Evolutionary conservation across 2,113 vertebrate genomes (phyloP).

Genomic region (Smithornis capensis): DNA sequence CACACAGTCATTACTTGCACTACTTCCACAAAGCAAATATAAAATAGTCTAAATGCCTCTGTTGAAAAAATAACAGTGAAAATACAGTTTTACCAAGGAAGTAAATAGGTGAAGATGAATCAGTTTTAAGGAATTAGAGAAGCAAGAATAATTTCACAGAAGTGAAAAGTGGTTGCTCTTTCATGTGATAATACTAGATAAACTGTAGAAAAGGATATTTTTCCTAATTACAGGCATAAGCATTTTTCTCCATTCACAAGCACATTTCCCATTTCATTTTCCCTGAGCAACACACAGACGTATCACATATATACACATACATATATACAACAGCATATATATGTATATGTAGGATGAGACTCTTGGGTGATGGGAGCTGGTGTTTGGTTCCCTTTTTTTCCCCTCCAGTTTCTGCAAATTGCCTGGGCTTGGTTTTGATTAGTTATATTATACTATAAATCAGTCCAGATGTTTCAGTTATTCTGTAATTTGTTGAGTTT

Average conservation of each 20-base stretch:
- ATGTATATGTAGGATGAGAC: background rate
- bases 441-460: constrained; percentile 76
- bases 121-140: constrained; percentile 38
- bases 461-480: constrained; percentile 80
- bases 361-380: background rate
- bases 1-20: background rate
- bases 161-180: constrained; percentile 30
- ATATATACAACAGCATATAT: rapidly evolving
- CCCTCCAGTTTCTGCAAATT: constrained; percentile 73
- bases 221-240: background rate
- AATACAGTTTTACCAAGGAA: background rate
- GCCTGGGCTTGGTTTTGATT: constrained; percentile 74
- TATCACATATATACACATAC: too few relatives aligned
- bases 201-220: background rate
- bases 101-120: background rate
- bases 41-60: background rate
- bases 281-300: background rate
- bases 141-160: background rate
- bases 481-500: constrained; percentile 79
- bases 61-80: background rate
- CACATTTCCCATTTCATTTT: background rate
- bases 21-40: background rate
- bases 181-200: constrained; percentile 15
- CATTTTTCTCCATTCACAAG: background rate
- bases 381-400: background rate